Evolutionary conservation across 2,888 invertebrate species (phyloP), one percentile per base, ranked within the genome.

Genomic region (Meghimatium bilineatum): DNA sequence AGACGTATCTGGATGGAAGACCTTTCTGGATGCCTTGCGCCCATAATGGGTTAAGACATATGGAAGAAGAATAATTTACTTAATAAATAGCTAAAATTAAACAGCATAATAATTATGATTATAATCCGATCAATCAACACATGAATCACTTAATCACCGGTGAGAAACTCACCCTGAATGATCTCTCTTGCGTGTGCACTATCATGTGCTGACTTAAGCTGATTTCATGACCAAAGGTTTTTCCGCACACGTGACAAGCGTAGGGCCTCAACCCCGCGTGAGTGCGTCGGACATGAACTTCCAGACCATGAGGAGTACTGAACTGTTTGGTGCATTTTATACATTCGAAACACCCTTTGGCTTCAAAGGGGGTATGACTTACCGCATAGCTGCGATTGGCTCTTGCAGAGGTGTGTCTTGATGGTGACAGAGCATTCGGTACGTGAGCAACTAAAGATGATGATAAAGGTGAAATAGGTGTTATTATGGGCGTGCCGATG

Each of bases 251-350:
- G 32, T 85, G 85, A 94, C 99, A 99, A 86, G 98, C 98, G 94
- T 97, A 99, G 0, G 99, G 98, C 90, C 98, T 95, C 94, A 98
- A 97, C 20, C 98, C 98, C 80, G 90, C 93, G 91, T 99, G 98
- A 56, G 98, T 97, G 89, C 98, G 95, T 90, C 98, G 95, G 36
- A 98, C 98, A 94, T 99, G 98, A 86, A 99, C 99, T 95, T 99
- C 99, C 83, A 99, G 95, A 1, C 99, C 99, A 93, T 98, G 98
- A 6, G 98, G 97, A 1, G 99, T 99, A 89, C 97, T 97, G 94
- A 99, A 99, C 96, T 98, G 97, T 44, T 86, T 86, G 69, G 72
- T 49, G 76, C 86, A 86, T 67, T 82, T 86, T 34, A 86, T 77
- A 67, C 86, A 86, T 79, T 86, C 85, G 83, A 77, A 86, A 74